Evolutionary conservation across 2,888 invertebrate species (phyloP).

Genomic region (Erpobdella octoculata): DNA sequence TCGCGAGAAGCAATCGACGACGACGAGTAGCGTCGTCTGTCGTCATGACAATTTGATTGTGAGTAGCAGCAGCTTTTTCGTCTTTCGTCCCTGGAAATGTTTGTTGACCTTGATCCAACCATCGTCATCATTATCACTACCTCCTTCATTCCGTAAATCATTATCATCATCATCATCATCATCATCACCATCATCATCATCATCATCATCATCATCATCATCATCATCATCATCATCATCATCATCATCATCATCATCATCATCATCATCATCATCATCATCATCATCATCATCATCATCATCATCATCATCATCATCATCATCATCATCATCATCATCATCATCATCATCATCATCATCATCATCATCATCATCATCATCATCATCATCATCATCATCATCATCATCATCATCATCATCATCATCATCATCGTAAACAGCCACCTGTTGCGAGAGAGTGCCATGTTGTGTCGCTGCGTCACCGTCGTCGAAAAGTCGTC

Average conservation of each 20-base stretch:
- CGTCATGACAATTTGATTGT: neutral
- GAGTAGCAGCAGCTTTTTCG: neutral
- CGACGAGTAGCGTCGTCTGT: conserved; percentile 21
- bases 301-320: conserved; percentile 29
- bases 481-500: conserved; percentile 2
- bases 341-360: conserved; percentile 26
- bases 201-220: conserved; percentile 28
- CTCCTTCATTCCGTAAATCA: conserved; percentile 55
- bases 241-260: conserved; percentile 27
- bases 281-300: conserved; percentile 27
- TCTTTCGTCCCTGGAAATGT: neutral
- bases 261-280: conserved; percentile 29
- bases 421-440: neutral
- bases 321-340: conserved; percentile 27
- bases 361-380: conserved; percentile 24
- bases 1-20: conserved; percentile 16
- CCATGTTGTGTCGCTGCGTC: neutral
- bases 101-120: neutral
- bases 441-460: neutral
- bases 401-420: conserved; percentile 15
- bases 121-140: neutral
- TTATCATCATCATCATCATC: conserved; percentile 53
- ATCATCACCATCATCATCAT: conserved; percentile 17
- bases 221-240: conserved; percentile 28
- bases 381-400: conserved; percentile 9